phyloP scores from a whole-genome alignment of 2,113 vertebrate genomes.

The Bolborhynchus lineola region DNA sequence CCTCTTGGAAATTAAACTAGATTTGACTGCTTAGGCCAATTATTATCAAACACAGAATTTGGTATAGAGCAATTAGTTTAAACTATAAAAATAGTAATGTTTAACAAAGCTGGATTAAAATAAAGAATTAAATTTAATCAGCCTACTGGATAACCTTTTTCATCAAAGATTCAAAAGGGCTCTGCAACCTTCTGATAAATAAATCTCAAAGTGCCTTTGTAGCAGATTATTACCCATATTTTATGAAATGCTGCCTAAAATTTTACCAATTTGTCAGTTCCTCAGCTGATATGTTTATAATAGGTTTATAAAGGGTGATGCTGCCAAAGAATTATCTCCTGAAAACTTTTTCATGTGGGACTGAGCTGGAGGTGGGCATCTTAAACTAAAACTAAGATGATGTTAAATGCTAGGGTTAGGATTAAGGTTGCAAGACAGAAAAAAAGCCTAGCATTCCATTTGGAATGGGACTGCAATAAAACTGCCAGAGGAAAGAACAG shows the following conservation, averaged over 20 bases:
- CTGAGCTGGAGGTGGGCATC: accelerated
- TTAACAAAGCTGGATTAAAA: neutral
- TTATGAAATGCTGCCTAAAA: neutral
- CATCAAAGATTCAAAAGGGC: neutral
- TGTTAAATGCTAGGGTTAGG: neutral
- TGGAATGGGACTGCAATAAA: neutral
- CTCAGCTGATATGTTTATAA: neutral
- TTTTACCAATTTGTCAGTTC: neutral
- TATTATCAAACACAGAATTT: neutral
- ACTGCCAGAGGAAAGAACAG: neutral
- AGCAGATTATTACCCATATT: neutral
- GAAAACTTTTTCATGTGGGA: neutral
- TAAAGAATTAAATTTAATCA: neutral
- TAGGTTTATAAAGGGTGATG: neutral
- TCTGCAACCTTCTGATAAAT: neutral
- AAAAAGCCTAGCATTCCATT: neutral
- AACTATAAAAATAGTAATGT: neutral
- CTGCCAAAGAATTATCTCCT: neutral
- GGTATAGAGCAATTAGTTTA: neutral
- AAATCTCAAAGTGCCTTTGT: neutral
- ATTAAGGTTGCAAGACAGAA: neutral
- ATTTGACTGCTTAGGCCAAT: neutral
- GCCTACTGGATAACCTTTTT: neutral
- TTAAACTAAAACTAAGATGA: neutral
- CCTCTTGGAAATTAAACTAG: neutral